A percentile compares a stretch with the other conserved stretches of the same genome.
Conservation (phyloP, 2,797 vertebrate genomes). For the Brachymystax lenok region DNA sequence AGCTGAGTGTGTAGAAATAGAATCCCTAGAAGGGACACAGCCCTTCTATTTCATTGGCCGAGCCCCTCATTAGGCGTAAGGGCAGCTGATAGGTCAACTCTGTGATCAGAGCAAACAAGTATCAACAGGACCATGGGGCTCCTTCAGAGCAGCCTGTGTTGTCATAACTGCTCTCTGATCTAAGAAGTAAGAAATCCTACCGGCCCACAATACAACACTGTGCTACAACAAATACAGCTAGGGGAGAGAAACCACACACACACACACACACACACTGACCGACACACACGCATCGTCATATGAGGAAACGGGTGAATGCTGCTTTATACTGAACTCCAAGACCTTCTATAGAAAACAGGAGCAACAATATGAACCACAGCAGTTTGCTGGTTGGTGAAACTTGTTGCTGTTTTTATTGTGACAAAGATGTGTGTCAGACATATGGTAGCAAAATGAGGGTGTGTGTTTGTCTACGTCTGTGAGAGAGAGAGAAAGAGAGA, state of each 20-base stretch:
- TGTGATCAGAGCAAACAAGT: conserved; percentile 74
- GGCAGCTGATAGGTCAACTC: conserved; percentile 55
- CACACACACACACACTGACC: no score
- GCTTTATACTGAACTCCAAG: no score
- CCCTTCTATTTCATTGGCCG: not conserved
- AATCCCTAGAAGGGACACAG: not conserved
- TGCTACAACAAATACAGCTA: conserved; percentile 75
- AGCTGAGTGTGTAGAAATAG: conserved; percentile 1
- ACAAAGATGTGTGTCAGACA: no score
- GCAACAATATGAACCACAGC: no score
- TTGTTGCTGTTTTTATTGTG: no score
- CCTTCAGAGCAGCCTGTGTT: conserved; percentile 72
- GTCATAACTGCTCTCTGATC: conserved; percentile 77
- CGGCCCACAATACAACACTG: conserved; percentile 59
- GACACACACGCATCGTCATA: not conserved
- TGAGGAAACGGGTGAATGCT: conserved; percentile 49
- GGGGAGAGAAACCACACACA: conserved; percentile 44
- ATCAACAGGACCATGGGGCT: conserved; percentile 70
- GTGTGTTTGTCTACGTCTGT: not conserved
- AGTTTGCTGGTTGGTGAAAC: no score
- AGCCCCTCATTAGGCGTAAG: conserved; percentile 25
- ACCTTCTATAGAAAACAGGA: no score
- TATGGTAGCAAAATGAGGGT: not conserved
- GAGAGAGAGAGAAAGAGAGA: not conserved
- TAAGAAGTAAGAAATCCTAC: conserved; percentile 61